Evolutionary conservation across 2,797 vertebrate species (phyloP).

Genomic region (Decapterus maruadsi): DNA sequence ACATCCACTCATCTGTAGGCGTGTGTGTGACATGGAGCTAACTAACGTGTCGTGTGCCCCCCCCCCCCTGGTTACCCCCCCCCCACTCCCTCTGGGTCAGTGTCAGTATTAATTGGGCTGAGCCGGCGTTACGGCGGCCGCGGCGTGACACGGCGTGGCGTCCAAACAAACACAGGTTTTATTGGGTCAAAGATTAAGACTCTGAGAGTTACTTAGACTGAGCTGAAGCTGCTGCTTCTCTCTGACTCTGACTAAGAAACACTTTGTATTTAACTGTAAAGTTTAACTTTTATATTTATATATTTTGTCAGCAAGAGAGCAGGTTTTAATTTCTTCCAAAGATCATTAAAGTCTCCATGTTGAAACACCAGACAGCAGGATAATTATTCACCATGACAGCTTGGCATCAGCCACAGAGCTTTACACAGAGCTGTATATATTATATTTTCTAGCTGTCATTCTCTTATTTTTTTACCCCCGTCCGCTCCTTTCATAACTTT

Average conservation of each 20-base stretch:
- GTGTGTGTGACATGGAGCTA: no score
- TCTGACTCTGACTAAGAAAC: no score
- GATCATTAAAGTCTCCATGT: conserved; percentile 34
- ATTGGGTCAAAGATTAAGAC: conserved; percentile 70
- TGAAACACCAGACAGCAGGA: conserved; percentile 32
- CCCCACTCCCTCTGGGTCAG: conserved; percentile 41
- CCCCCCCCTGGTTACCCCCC: no score
- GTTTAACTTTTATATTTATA: neutral
- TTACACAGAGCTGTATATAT: conserved; percentile 58
- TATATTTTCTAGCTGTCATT: conserved; percentile 54
- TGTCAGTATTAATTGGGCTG: conserved; percentile 75
- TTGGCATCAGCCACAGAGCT: conserved; percentile 59
- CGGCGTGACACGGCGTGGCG: no score
- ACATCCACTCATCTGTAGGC: no score
- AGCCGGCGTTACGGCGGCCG: conserved; percentile 54
- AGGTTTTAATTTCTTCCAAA: neutral
- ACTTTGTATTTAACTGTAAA: no score
- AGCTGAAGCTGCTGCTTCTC: conserved; percentile 24
- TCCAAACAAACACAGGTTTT: conserved; percentile 71
- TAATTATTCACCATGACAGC: conserved; percentile 66
- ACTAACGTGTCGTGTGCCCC: no score
- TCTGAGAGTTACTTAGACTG: conserved; percentile 58
- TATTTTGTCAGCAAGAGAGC: neutral
- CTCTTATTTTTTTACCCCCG: conserved; percentile 21
- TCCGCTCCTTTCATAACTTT: conserved; percentile 53